These are phyloP conservation scores for Tinea trinotella DNA, from an alignment of 2,888 invertebrate species.

Conservation along the genomic window DNA sequence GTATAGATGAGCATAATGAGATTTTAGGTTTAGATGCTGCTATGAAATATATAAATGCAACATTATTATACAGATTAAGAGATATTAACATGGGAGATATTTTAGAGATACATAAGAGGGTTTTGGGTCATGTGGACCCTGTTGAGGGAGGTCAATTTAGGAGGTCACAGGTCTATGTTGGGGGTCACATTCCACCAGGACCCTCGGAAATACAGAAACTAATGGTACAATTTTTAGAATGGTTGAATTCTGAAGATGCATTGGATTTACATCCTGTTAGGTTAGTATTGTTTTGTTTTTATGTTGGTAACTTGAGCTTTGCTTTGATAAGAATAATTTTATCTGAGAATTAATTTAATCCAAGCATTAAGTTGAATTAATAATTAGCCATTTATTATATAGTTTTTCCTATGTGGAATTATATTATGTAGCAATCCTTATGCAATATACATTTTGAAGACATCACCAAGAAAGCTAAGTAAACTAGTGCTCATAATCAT, in stretches of 20 bases:
- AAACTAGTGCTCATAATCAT: no score
- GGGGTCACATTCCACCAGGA: constrained; percentile 93
- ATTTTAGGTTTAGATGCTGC: constrained; percentile 95
- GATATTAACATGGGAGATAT: constrained; percentile 88
- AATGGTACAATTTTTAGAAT: constrained; percentile 91
- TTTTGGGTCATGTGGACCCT: constrained; percentile 96
- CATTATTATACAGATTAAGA: constrained; percentile 83
- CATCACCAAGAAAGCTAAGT: no score
- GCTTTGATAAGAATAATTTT: no score
- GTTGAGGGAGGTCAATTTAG: constrained; percentile 91
- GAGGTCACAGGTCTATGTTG: constrained; percentile 93
- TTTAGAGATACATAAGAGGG: constrained; percentile 91
- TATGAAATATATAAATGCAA: constrained; percentile 92
- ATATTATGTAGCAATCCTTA: no score
- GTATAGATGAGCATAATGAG: constrained; percentile 97
- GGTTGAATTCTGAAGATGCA: constrained; percentile 93
- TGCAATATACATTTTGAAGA: no score
- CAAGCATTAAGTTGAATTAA: no score
- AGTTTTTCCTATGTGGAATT: no score
- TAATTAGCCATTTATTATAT: no score
- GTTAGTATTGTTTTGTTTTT: constrained; percentile 50
- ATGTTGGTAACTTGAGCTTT: no score
- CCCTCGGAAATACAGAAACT: constrained; percentile 85
- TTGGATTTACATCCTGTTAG: constrained; percentile 89
- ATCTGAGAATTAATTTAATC: no score